Evolutionary conservation across 2,888 invertebrate species (phyloP), one percentile per base, ranked within the genome.

Genomic region (Cheilosia vulpina): DNA sequence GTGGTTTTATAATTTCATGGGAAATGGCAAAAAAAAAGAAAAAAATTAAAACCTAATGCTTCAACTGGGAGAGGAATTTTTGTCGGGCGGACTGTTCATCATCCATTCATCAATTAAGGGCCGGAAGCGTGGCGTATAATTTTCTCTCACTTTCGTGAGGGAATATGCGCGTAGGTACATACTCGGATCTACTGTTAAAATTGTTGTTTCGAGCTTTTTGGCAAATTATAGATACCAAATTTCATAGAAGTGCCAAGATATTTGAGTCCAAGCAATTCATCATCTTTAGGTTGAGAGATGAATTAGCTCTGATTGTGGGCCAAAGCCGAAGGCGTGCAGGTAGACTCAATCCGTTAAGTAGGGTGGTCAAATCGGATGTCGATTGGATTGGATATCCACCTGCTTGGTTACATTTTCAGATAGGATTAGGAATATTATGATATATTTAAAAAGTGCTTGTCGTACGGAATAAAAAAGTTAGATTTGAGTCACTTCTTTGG

Each of bases 51-150:
- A 31, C 2, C 38, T 2, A 15, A n/a, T 53, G 34, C 4, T 9
- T 11, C 52, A 52, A 24, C 52, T 52, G 38, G 31, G 19, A 45
- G 60, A 4, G 43, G 72, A n/a, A 53, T 27, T 21, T 60, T 19
- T 21, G n/a, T 60, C 27, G 50, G 47, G 38, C 27, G 27, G 24
- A 19, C 27, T 53, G 41, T 31, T 47, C 57, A 55, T 34, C 41
- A 24, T 55, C 52, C 45, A 68, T 68, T 60, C 68, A 68, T 68
- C 68, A 77, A 77, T 62, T 68, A 66, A 60, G 60, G 58, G 53
- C 68, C 77, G 77, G 77, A 77, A 77, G 60, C 66, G 60, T 45
- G 68, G 43, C 62, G 43, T 68, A 34, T 77, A 68, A 66, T 60
- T 73, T 65, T 15, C 43, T 50, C 31, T 50, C 45, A 62, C 52